Conservation (phyloP, 2,797 vertebrate genomes). For the Gorsachius magnificus region DNA sequence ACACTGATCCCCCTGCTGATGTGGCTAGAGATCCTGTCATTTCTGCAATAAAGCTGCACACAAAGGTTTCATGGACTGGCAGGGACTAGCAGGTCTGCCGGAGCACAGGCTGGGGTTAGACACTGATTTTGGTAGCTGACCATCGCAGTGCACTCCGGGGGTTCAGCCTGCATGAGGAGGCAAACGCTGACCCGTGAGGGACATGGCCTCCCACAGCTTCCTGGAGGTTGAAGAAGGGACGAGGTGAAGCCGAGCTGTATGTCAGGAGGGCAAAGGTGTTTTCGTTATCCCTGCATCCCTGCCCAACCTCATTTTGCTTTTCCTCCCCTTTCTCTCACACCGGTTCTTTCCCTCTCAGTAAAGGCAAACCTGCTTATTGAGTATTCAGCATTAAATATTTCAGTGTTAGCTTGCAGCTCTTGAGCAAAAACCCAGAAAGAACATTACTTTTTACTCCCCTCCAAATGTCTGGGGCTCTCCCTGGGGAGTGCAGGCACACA, state of each 20-base stretch:
- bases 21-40: not conserved
- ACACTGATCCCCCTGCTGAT: not conserved
- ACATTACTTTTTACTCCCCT: not conserved
- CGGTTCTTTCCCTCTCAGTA: not conserved
- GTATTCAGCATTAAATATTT: not conserved
- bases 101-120: not conserved
- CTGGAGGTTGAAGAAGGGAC: not conserved
- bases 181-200: not conserved
- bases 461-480: not conserved
- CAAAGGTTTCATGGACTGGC: not conserved
- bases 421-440: not conserved
- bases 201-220: not conserved
- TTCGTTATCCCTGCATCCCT: not conserved
- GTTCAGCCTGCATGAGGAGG: not conserved
- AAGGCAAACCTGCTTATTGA: not conserved
- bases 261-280: not conserved
- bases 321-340: not conserved
- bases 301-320: not conserved
- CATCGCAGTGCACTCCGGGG: not conserved
- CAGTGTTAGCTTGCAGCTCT: slow-evolving; percentile 2
- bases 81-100: not conserved
- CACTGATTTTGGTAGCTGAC: not conserved
- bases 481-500: not conserved
- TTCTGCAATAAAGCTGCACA: not conserved
- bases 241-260: not conserved